Conservation (phyloP, 2,113 vertebrate genomes). For the Lamprotornis superbus region DNA sequence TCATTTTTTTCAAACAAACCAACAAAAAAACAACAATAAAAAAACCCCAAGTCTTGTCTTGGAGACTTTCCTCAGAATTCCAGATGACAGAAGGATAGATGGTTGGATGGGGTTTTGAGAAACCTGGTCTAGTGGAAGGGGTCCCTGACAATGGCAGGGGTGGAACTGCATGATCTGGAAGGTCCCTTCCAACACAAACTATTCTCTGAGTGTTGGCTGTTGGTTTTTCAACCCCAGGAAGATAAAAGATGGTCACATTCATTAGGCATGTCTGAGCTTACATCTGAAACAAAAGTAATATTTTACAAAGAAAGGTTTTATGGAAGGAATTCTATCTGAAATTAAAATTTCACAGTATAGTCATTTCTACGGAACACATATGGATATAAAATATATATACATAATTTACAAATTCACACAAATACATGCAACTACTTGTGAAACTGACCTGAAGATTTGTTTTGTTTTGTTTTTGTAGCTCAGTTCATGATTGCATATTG, state of each 20-base stretch:
- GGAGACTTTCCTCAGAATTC: background rate
- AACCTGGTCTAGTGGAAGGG: background rate
- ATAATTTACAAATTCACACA: background rate
- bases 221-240: background rate
- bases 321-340: background rate
- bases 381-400: background rate
- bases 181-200: background rate
- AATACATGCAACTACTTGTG: background rate
- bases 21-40: background rate
- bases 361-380: background rate
- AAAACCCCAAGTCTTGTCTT: background rate
- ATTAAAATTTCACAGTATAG: background rate
- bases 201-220: background rate
- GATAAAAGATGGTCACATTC: background rate
- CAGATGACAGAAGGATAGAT: background rate
- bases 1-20: background rate
- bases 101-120: background rate
- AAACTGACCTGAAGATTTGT: background rate
- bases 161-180: background rate
- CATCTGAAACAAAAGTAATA: background rate
- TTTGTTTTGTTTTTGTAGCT: background rate
- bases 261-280: background rate
- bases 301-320: background rate
- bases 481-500: background rate
- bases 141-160: background rate